Evolutionary conservation across 1,140 invertebrate genomes (phyloP).

Genomic region (Eumaeus atala): DNA sequence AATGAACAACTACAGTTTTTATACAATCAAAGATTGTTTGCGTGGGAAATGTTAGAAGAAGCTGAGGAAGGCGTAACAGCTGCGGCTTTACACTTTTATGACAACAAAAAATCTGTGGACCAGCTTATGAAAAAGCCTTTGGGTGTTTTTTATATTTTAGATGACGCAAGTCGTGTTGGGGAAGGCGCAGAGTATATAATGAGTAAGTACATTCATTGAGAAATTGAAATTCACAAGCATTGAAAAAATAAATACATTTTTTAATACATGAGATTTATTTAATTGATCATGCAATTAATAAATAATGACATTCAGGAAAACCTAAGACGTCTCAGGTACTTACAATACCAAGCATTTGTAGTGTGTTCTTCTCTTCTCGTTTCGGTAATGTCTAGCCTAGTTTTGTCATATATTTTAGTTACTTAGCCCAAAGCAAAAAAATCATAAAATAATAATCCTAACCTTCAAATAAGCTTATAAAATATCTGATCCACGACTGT

Average conservation of each 20-base stretch:
- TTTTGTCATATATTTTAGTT: no score
- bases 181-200: slow-evolving; percentile 75
- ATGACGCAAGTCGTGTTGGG: slow-evolving; percentile 87
- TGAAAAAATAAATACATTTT: background rate
- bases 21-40: slow-evolving; percentile 91
- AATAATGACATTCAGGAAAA: no score
- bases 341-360: no score
- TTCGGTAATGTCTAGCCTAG: no score
- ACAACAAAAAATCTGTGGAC: slow-evolving; percentile 91
- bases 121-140: slow-evolving; percentile 87
- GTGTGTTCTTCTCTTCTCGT: no score
- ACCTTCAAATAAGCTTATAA: no score
- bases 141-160: slow-evolving; percentile 90
- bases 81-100: slow-evolving; percentile 84
- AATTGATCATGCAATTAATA: background rate
- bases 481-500: no score
- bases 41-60: slow-evolving; percentile 92
- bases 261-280: background rate
- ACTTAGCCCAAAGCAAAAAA: no score
- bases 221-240: no score
- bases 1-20: slow-evolving; percentile 93
- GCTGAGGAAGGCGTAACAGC: slow-evolving; percentile 87
- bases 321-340: no score
- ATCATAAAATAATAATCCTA: no score
- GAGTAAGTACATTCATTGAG: slow-evolving; percentile 43